Evolutionary conservation across 2,888 invertebrate genomes (phyloP).

Genomic region (Pyrocoelia pectoralis): DNA sequence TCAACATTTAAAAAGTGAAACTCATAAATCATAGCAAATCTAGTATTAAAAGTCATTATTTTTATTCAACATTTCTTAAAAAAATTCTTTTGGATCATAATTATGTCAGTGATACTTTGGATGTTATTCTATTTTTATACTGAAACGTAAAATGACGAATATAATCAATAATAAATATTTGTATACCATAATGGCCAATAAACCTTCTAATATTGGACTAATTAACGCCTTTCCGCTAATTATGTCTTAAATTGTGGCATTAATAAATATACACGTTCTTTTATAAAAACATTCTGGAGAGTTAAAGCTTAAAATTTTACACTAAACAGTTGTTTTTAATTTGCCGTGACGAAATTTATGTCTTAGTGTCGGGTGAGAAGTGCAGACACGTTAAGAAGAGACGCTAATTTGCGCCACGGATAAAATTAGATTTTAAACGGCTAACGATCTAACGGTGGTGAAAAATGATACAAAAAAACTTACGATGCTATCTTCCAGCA

Average conservation of each 20-base stretch:
- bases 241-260: conserved; percentile 1
- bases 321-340: conserved; percentile 60
- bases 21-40: too few species aligned
- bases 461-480: conserved; percentile 56
- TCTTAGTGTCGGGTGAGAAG: conserved; percentile 53
- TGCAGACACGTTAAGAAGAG: conserved; percentile 57
- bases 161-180: too few species aligned
- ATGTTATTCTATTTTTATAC: too few species aligned
- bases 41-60: too few species aligned
- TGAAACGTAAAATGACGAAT: too few species aligned
- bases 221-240: background rate
- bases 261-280: conserved; percentile 15
- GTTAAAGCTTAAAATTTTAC: conserved; percentile 51
- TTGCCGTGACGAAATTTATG: conserved; percentile 61
- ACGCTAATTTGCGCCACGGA: conserved; percentile 60
- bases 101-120: too few species aligned
- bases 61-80: too few species aligned
- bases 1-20: too few species aligned
- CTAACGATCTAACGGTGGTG: conserved; percentile 58
- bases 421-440: conserved; percentile 61
- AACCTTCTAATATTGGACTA: too few species aligned
- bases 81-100: too few species aligned
- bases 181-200: too few species aligned
- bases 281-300: conserved; percentile 16
- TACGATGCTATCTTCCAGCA: conserved; percentile 45